Base-by-base conservation (phyloP, 2,113 vertebrate species). In the Phainopepla nitens region DNA sequence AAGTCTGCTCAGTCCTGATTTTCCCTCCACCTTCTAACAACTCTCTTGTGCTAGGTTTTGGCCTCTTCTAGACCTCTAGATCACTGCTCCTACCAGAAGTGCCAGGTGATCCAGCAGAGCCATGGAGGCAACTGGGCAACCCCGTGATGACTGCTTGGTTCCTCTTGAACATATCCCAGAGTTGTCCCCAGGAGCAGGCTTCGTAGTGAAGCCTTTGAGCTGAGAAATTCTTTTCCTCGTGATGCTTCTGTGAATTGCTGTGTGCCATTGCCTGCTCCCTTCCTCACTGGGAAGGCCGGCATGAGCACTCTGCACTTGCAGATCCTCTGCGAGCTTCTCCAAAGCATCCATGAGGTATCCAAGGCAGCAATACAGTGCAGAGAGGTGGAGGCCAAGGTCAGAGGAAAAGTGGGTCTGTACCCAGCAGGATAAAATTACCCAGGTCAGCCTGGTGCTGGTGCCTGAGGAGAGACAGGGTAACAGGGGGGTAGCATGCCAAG, bases 91-190 rank as follows among this genome's bases (percentile, higher is more conserved):
- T 50, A 42, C 31, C n/a, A 77, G 24, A 44, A 75, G 25, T 23
- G 42, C 42, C 0, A 0, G 10, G 10, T 69, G 36, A 89, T 50
- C 79, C 79, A 3, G 13, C 35, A 60, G 44, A 25, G 11, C 24
- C 16, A 2, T 41, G 31, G 10, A 14, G 29, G 47, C 25, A 54
- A 10, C n/a, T 27, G 21, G 47, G 47, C 12, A 49, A 49, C 54
- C 21, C 10, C 25, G 20, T 36, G 12, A 54, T 13, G 49, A 6
- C 35, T 62, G 31, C 31, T 70, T 36, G 42, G 13, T 41, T 96
- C 19, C 39, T 68, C 29, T 54, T 87, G 36, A 65, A 22, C 29
- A 13, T 3, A 79, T 71, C 17, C 49, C 82, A 82, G 53, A 19
- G 13, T 9, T 68, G 33, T 31, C 19, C n/a, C 58, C 14, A 73